Percentiles rank a stretch among this genome's conserved stretches.
Conservation (phyloP, 2,113 vertebrate genomes). For the Dasypus novemcinctus region DNA sequence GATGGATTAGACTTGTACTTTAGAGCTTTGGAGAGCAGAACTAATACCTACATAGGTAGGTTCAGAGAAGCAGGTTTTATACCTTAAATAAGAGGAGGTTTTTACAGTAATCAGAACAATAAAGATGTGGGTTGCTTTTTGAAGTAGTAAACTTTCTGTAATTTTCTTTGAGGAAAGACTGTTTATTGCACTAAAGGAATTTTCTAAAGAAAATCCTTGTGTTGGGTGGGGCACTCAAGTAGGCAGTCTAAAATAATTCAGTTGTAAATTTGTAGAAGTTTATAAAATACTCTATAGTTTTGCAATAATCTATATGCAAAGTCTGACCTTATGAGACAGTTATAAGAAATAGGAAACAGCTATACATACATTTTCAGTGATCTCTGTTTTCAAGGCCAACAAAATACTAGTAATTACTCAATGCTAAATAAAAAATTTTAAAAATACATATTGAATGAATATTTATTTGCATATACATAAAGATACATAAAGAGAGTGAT, state of each 20-base stretch:
- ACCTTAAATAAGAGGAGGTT: constrained; percentile 10
- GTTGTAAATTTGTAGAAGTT: background rate
- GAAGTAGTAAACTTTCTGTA: background rate
- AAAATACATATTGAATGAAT: background rate
- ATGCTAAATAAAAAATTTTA: background rate
- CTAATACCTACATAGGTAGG: constrained; percentile 50
- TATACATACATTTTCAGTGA: background rate
- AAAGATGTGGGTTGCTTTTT: background rate
- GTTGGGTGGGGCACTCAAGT: background rate
- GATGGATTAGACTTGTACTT: constrained; percentile 54
- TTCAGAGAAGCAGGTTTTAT: constrained; percentile 15
- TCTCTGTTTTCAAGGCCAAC: background rate
- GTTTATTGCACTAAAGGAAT: background rate
- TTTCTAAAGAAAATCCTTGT: background rate
- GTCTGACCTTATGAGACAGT: background rate
- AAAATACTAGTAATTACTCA: background rate
- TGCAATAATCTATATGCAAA: background rate
- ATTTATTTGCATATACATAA: background rate
- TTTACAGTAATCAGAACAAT: constrained; percentile 37
- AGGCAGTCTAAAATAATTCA: background rate
- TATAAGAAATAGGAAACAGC: background rate
- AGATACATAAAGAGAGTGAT: background rate
- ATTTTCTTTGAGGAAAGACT: background rate
- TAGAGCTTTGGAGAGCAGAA: constrained; percentile 53
- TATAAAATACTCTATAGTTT: background rate